Evolutionary conservation across 2,113 vertebrate genomes (phyloP), one percentile per base, ranked within the genome.

Genomic region (Pica pica): DNA sequence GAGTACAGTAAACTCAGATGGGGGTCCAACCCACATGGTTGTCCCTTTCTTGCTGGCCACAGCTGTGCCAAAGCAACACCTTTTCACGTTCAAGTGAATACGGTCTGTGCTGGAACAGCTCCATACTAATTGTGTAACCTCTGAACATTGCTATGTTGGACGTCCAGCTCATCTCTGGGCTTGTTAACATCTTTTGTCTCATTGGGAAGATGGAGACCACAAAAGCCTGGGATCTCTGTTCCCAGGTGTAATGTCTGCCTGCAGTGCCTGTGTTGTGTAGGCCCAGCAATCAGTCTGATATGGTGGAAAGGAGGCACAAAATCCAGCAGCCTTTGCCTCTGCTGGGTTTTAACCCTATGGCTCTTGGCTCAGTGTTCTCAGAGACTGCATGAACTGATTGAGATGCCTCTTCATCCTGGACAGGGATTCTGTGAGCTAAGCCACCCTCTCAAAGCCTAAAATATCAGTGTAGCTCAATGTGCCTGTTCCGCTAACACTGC

Each of bases 401-500:
- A 16, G 52, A 42, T 18, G 24, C 47, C 23, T 39, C 63, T 56
- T 30, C 4, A 0, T 30, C 44, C 44, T 18, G 26, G 20, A 20
- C 3, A 1, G 9, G 49, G 35, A 35, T 22, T 3, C 41, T 10
- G 0, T 7, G 13, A 74, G 37, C 73, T 27, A 24, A 39, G 20
- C 22, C 49, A 24, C 30, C 14, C 5, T 50, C 44, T 8, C 35
- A 24, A 53, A 73, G 63, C 18, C 41, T 37, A 3, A 55, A 67
- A 8, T 1, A 5, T 1, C 3, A 10, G 3, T 3, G 9, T 12
- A 83, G 16, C 16, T 41, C 33, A 16, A 0, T 3, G 19, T 59
- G 7, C 8, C 42, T 20, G 44, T 46, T 1, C 1, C 3, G 1
- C 53, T 83, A 1, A 83, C 35, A 0, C 2, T 10, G 30, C 63